A percentile compares a stretch with the other conserved stretches of the same genome.
Conservation (phyloP, 1,140 invertebrate genomes). For the Asbolus verrucosus region DNA sequence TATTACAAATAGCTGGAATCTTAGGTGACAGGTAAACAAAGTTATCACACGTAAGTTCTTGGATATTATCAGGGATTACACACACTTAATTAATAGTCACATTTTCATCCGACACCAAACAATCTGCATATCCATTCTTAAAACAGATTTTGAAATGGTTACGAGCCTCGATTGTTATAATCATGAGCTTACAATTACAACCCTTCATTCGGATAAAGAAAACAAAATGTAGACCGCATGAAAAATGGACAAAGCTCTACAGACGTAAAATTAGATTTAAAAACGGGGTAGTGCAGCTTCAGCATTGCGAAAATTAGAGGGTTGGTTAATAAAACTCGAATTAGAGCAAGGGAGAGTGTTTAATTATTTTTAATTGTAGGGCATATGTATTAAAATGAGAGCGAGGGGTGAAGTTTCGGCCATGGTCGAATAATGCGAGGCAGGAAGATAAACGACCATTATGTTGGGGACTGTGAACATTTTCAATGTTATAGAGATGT, state of each 20-base stretch:
- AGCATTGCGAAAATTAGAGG: conserved; percentile 5
- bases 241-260: conserved; percentile 11
- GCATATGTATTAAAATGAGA: conserved; percentile 6
- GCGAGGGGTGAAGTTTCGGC: conserved; percentile 1
- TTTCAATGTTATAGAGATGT: conserved; percentile 28
- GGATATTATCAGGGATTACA: conserved; percentile 26
- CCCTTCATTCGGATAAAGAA: background rate
- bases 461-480: background rate
- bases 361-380: conserved; percentile 31
- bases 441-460: conserved; percentile 14
- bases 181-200: background rate
- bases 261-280: conserved; percentile 21
- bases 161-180: conserved; percentile 1
- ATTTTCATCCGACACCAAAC: conserved; percentile 38
- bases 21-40: conserved; percentile 34
- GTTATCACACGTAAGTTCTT: conserved; percentile 5
- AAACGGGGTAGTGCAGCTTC: conserved; percentile 11
- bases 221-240: background rate
- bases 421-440: background rate
- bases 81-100: conserved; percentile 18
- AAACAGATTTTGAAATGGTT: conserved; percentile 9
- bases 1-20: conserved; percentile 35
- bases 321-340: conserved; percentile 10
- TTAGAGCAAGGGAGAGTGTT: conserved; percentile 1
- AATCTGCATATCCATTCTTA: background rate